phyloP scores from a whole-genome alignment of 2,797 vertebrate genomes.

The Microcaecilia unicolor region DNA sequence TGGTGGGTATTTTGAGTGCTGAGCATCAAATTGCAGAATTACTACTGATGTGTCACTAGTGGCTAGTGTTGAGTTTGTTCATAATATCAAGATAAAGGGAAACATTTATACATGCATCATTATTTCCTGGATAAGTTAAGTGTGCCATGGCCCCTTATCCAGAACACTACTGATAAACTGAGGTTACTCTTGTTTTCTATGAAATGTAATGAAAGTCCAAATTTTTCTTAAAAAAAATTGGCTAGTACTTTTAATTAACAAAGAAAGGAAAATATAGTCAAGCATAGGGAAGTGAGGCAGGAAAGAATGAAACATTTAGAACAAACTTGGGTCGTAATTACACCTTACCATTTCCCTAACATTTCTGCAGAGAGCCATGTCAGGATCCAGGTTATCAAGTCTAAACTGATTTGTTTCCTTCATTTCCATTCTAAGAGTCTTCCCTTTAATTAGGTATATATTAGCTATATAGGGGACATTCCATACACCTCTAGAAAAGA shows the following conservation, averaged over 20 bases:
- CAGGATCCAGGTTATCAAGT: constrained; percentile 87
- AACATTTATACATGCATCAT: no score
- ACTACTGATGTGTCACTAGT: no score
- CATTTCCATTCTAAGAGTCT: constrained; percentile 75
- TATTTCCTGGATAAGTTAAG: no score
- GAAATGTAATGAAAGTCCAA: no score
- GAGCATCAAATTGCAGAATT: no score
- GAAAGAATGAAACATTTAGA: constrained; percentile 6
- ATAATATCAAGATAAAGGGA: no score
- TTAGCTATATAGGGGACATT: constrained; percentile 94
- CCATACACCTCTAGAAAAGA: constrained; percentile 80
- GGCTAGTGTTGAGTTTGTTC: no score
- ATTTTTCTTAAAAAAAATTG: constrained; percentile 41
- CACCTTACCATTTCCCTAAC: constrained; percentile 85
- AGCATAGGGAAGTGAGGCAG: constrained; percentile 14
- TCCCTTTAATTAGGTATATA: constrained; percentile 84
- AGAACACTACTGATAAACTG: no score
- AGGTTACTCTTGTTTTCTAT: no score
- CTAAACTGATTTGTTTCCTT: constrained; percentile 86
- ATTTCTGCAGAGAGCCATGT: constrained; percentile 90
- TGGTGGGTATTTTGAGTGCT: no score
- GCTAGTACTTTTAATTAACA: constrained; percentile 49
- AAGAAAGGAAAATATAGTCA: constrained; percentile 9
- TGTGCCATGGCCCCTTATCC: no score
- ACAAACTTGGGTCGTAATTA: not conserved